Conservation (phyloP, 2,888 invertebrate genomes). For the Xylophagus ater region DNA sequence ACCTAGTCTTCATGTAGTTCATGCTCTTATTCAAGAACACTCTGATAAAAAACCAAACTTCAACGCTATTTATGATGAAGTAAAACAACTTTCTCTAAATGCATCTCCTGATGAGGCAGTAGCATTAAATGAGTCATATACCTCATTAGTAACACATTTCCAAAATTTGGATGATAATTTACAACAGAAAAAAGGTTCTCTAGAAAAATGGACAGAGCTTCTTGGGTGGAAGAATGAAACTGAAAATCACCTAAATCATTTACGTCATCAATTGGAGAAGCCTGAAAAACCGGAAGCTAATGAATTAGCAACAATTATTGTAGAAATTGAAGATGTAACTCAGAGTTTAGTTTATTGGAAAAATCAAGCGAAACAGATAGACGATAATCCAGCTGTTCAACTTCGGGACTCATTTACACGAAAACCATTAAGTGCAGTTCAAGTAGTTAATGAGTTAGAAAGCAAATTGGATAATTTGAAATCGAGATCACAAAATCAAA, state of each 20-base stretch:
- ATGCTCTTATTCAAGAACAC: constrained; percentile 72
- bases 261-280: constrained; percentile 68
- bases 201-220: constrained; percentile 76
- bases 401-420: constrained; percentile 60
- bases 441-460: constrained; percentile 61
- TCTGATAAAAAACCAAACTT: constrained; percentile 71
- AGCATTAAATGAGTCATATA: constrained; percentile 62
- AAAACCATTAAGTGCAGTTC: constrained; percentile 59
- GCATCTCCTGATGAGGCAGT: constrained; percentile 65
- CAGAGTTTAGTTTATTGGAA: constrained; percentile 61
- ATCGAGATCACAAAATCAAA: constrained; percentile 53
- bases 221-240: constrained; percentile 72
- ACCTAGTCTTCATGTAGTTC: constrained; percentile 62
- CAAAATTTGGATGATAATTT: constrained; percentile 64
- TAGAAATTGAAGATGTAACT: constrained; percentile 57
- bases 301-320: constrained; percentile 56
- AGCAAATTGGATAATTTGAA: constrained; percentile 55
- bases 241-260: constrained; percentile 64
- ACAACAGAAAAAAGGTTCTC: constrained; percentile 56
- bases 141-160: constrained; percentile 63
- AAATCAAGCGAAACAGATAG: constrained; percentile 53
- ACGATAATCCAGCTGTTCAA: constrained; percentile 54
- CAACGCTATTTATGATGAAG: constrained; percentile 67
- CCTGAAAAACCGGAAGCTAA: constrained; percentile 55
- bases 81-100: constrained; percentile 60